phyloP scores from a whole-genome alignment of 2,888 invertebrate genomes.

The Dugesia japonica region DNA sequence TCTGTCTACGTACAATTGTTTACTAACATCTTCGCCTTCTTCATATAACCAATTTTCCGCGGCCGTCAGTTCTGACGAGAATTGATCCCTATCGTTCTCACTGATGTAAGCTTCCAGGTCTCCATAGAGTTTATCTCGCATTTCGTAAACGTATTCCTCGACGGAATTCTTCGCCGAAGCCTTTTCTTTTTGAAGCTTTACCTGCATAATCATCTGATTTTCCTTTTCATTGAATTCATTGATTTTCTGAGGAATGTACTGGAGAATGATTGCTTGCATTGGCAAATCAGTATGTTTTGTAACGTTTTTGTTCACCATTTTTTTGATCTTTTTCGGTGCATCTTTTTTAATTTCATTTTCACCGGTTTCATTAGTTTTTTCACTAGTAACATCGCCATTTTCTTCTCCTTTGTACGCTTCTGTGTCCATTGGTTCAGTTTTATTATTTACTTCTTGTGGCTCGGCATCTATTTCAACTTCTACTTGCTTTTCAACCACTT shows the following conservation, averaged over 20 bases:
- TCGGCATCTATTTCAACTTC: conserved; percentile 36
- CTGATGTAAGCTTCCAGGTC: conserved; percentile 61
- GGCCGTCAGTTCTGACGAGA: conserved; percentile 56
- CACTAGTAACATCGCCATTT: conserved; percentile 24
- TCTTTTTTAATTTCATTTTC: conserved; percentile 34
- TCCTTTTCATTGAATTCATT: conserved; percentile 44
- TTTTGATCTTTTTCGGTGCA: not conserved
- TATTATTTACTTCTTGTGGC: not conserved
- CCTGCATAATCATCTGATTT: conserved; percentile 55
- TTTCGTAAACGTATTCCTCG: conserved; percentile 92
- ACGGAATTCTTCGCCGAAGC: conserved; percentile 86
- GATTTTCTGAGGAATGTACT: conserved; percentile 46
- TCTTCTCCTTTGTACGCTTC: conserved; percentile 38
- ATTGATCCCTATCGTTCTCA: conserved; percentile 49
- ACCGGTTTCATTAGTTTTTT: conserved; percentile 35
- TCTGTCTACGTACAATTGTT: conserved; percentile 56
- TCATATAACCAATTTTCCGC: conserved; percentile 94
- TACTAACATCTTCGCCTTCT: conserved; percentile 77
- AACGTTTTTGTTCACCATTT: conserved; percentile 30
- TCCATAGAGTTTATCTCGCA: conserved; percentile 68
- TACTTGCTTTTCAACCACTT: conserved; percentile 41
- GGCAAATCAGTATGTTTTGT: conserved; percentile 25
- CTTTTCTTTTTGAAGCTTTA: conserved; percentile 78
- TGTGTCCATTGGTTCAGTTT: conserved; percentile 37
- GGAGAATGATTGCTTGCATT: conserved; percentile 38